Conservation (phyloP, 23 tunicate genomes). For the Trididemnum clinides region DNA sequence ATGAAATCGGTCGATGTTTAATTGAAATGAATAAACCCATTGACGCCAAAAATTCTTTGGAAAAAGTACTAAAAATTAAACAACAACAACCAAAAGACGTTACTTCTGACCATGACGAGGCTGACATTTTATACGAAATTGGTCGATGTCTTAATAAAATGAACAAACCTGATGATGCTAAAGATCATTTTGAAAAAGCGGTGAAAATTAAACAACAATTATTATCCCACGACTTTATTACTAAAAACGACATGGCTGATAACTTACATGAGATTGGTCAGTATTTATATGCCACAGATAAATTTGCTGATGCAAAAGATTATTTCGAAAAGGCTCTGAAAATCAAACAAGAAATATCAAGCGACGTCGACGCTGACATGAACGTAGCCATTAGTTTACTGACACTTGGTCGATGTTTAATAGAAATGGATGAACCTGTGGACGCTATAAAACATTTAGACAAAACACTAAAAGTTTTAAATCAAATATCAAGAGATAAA, state of each 20-base stretch:
- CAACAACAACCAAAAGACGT: not conserved
- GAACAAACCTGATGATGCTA: not conserved
- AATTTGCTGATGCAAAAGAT: not conserved
- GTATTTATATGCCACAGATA: not conserved
- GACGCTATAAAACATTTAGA: not conserved
- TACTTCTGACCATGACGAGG: not conserved
- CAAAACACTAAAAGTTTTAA: not conserved
- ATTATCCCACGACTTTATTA: not conserved
- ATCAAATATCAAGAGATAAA: not conserved
- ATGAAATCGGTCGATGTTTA: conserved; percentile 6
- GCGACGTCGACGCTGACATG: not conserved
- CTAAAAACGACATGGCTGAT: not conserved
- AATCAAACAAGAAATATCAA: not conserved
- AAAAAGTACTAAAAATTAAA: not conserved
- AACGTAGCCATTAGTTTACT: not conserved
- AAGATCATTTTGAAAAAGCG: not conserved
- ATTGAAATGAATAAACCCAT: not conserved
- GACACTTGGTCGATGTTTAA: not conserved
- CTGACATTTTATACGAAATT: not conserved
- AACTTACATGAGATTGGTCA: not conserved
- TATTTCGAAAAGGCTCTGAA: not conserved
- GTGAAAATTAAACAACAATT: not conserved
- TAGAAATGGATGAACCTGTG: not conserved
- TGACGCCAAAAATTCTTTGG: not conserved
- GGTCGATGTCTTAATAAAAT: not conserved